These are phyloP conservation scores for Drosophila phalerata DNA, from an alignment of 2,888 invertebrate species.

Conservation along the genomic window DNA sequence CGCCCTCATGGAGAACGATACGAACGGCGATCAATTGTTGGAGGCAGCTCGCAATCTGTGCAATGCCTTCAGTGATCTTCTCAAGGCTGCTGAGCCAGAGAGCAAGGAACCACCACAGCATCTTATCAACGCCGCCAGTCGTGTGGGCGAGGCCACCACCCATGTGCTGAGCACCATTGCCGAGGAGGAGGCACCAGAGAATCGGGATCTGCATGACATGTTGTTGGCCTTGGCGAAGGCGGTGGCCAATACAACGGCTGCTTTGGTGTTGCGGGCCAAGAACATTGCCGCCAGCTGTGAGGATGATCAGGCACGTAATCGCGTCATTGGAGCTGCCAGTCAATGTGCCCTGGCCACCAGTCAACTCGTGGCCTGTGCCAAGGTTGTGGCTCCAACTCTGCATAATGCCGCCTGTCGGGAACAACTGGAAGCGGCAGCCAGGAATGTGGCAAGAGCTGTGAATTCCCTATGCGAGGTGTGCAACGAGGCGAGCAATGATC, in stretches of 20 bases:
- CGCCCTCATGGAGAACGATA: slow-evolving; percentile 95
- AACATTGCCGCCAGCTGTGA: slow-evolving; percentile 96
- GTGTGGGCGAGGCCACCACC: slow-evolving; percentile 98
- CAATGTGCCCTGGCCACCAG: slow-evolving; percentile 99
- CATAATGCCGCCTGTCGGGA: slow-evolving; percentile 94
- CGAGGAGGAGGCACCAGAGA: slow-evolving; percentile 95
- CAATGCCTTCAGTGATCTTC: slow-evolving; percentile 96
- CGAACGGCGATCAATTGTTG: slow-evolving; percentile 93
- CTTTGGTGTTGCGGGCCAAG: slow-evolving; percentile 97
- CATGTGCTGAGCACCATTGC: slow-evolving; percentile 97
- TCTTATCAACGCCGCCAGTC: slow-evolving; percentile 96
- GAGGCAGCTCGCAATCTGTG: slow-evolving; percentile 97
- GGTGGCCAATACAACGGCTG: slow-evolving; percentile 99
- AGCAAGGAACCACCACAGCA: slow-evolving; percentile 97
- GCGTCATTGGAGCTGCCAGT: slow-evolving; percentile 97
- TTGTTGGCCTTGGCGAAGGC: slow-evolving; percentile 97
- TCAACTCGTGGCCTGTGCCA: slow-evolving; percentile 98
- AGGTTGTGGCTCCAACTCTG: slow-evolving; percentile 95
- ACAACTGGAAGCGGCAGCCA: slow-evolving; percentile 96
- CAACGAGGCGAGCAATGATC: slow-evolving; percentile 90
- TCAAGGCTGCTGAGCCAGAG: slow-evolving; percentile 98
- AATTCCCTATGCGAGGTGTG: slow-evolving; percentile 94
- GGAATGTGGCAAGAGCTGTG: slow-evolving; percentile 96
- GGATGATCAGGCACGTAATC: slow-evolving; percentile 86
- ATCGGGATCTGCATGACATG: slow-evolving; percentile 94